Base-by-base conservation (phyloP, 30 jellyfish, hydroid and myxozoan genomes). In the Hydra vulgaris region DNA sequence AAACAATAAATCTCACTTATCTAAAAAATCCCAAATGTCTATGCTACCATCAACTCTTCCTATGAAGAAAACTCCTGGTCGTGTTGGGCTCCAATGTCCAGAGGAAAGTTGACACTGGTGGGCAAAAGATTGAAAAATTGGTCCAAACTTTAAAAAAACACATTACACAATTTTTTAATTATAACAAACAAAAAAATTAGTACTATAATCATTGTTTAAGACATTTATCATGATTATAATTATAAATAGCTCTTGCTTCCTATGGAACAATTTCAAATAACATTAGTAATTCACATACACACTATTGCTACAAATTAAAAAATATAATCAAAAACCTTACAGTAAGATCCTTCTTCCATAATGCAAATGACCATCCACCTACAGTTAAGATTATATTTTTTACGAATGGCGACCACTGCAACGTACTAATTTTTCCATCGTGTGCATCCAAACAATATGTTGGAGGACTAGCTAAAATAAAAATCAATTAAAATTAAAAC, bases 281-380 rank as follows among this genome's bases (percentile, higher is more conserved):
- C n/a, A n/a, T n/a, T n/a, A n/a, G n/a, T n/a, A n/a, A n/a, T n/a
- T n/a, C 61, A 40, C 12, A 3, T 40, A 40, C 5, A 3, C 5
- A 40, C 61, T 12, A 3, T 12, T 40, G 61, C 61, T 12, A 3
- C 5, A 40, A 40, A 40, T 40, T 3, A 40, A 40, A 40, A 40
- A 40, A 5, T 3, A 12, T 40, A 40, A 40, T 3, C 5, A 40
- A 40, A 40, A 4, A 20, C 23, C 89, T 82, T 82, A 90, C 97
- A 55, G 86, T 81, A 55, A 85, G 83, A 15, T 76, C 94, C 53
- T 90, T 89, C 54, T 86, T 86, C 97, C 97, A 90, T 17, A 90
- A 74, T 0, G 96, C 75, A 72, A 90, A 90, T n/a, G 97, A 75
- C 95, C 97, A 90, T 40, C 97, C 97, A 76, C 95, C 97, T 70